A percentile compares a stretch with the other conserved stretches of the same genome.
These are phyloP conservation scores for Rissa tridactyla DNA, from an alignment of 2,113 vertebrate species.

Conservation along the genomic window DNA sequence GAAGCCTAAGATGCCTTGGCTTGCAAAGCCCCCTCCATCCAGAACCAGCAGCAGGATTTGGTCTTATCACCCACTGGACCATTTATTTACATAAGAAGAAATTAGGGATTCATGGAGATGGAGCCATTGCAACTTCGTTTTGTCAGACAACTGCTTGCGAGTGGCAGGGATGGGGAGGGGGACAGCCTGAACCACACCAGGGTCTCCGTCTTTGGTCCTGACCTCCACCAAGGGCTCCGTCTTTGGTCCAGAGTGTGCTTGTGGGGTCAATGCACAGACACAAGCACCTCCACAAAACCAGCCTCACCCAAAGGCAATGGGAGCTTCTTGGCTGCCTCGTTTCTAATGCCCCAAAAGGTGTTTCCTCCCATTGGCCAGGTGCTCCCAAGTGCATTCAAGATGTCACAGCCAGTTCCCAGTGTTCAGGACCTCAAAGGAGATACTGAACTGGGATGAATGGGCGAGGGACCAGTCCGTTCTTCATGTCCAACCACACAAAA, in stretches of 20 bases:
- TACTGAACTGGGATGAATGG: background rate
- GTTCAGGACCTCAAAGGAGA: background rate
- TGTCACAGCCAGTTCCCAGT: background rate
- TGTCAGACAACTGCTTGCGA: background rate
- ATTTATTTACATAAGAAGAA: background rate
- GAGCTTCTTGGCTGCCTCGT: background rate
- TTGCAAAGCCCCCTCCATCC: background rate
- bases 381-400: background rate
- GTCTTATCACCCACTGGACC: background rate
- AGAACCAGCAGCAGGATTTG: background rate
- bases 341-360: background rate
- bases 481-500: background rate
- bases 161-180: background rate
- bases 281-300: background rate
- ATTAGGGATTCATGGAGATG: rapidly evolving
- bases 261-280: background rate
- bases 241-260: background rate
- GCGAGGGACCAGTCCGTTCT: background rate
- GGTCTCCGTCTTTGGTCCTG: background rate
- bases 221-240: background rate
- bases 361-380: background rate
- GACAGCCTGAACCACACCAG: background rate
- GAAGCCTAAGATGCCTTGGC: background rate
- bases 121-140: background rate
- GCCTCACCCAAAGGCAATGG: background rate